Percentiles rank a stretch among this genome's conserved stretches.
phyloP scores from a whole-genome alignment of 2,888 invertebrate genomes.

The Mechanitis mazaeus region DNA sequence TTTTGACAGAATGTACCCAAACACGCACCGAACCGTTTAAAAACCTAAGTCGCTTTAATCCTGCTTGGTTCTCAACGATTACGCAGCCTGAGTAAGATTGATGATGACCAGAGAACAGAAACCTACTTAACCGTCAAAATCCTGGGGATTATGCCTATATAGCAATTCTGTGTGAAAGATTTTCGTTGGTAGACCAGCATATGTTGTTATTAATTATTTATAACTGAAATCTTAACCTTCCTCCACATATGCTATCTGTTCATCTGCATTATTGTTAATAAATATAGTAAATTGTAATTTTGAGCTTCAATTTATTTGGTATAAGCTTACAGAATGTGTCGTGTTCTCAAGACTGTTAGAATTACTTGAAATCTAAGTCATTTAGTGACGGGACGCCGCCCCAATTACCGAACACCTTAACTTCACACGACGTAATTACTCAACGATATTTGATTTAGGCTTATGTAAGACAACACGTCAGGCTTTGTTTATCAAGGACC shows the following conservation, averaged over 20 bases:
- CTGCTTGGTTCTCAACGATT: conserved; percentile 65
- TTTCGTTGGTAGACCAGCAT: conserved; percentile 7
- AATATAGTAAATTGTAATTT: no score
- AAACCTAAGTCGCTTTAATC: conserved; percentile 61
- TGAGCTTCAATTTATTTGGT: no score
- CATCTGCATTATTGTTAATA: no score
- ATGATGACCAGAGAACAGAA: conserved; percentile 51
- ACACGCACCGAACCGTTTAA: conserved; percentile 38
- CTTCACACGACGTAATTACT: conserved; percentile 55
- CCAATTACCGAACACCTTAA: conserved; percentile 63
- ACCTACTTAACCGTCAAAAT: conserved; percentile 51
- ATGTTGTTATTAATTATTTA: neutral
- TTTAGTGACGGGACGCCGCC: conserved; percentile 53
- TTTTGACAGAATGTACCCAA: conserved; percentile 9
- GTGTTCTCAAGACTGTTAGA: conserved; percentile 4
- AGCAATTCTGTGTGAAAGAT: conserved; percentile 41
- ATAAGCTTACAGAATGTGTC: neutral
- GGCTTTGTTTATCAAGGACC: conserved; percentile 20
- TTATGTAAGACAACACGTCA: conserved; percentile 13
- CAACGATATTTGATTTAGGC: conserved; percentile 25
- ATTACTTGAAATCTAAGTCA: conserved; percentile 52
- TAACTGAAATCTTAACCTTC: neutral
- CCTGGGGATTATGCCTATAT: conserved; percentile 61
- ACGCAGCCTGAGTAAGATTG: conserved; percentile 72
- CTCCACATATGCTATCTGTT: neutral